Evolutionary conservation across 2,888 invertebrate genomes (phyloP), one percentile per base, ranked within the genome.

Genomic region (Zeuzera pyrina): DNA sequence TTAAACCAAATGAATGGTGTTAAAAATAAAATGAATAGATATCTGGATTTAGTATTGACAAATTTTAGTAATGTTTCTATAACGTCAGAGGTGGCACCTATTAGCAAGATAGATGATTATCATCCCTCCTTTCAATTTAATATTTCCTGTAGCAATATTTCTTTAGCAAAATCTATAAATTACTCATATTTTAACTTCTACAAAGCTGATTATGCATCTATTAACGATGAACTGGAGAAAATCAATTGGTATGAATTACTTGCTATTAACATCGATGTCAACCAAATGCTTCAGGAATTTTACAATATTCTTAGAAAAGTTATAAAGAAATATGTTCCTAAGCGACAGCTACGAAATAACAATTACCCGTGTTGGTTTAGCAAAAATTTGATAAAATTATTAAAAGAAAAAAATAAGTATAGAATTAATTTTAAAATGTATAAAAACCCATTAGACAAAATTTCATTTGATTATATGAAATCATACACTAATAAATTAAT

Each of bases 341-440:
- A n/a, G n/a, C 12, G 6, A 8, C 3, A 10, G 2, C 27, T 15
- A n/a, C 11, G 3, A 7, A 30, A 12, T 11, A 31, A 31, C 2
- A 21, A n/a, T 8, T 37, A 16, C 14, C 37, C 33, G n/a, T 29
- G 31, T 1, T 37, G 37, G 37, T 30, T 24, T 8, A 11, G 14
- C 24, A 7, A n/a, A 22, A 13, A 4, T 15, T 19, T 35, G 8
- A 35, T 27, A 29, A 30, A 23, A 31, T 3, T 23, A 3, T 25
- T 31, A n/a, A 30, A 26, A 11, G 31, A 38, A 33, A 39, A 39
- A 12, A 12, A 34, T 12, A 39, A 34, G n/a, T n/a, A n/a, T n/a
- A n/a, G n/a, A n/a, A n/a, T n/a, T n/a, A n/a, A n/a, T n/a, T n/a
- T n/a, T n/a, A n/a, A n/a, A n/a, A n/a, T n/a, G n/a, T n/a, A n/a